phyloP scores from a whole-genome alignment of 2,888 invertebrate species.

The Ophion obscuratus region DNA sequence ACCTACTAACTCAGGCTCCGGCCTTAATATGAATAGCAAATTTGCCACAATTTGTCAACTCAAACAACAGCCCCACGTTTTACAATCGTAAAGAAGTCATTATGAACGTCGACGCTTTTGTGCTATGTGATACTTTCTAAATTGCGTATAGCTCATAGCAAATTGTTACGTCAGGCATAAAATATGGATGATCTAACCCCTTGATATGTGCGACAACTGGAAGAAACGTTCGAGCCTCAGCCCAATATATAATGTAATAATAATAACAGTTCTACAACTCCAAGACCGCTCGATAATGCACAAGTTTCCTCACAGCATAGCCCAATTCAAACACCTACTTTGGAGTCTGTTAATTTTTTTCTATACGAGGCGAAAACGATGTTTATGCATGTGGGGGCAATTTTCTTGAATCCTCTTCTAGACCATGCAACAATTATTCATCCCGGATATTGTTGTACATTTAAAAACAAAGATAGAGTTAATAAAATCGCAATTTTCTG shows the following conservation, averaged over 20 bases:
- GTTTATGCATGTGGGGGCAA: background rate
- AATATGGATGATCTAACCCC: background rate
- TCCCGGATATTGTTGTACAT: no score
- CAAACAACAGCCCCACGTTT: background rate
- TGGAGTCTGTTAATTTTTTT: background rate
- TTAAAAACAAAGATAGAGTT: no score
- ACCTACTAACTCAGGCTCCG: no score
- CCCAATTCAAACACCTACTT: background rate
- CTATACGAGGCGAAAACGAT: background rate
- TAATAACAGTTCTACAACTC: slow-evolving; percentile 15
- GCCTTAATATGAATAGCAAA: background rate
- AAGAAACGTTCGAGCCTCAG: slow-evolving; percentile 31
- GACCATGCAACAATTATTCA: no score
- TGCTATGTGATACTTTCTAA: background rate
- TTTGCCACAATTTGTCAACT: background rate
- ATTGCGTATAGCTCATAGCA: background rate
- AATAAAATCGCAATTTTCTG: no score
- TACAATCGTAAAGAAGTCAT: slow-evolving; percentile 25
- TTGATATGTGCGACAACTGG: background rate
- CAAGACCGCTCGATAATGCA: slow-evolving; percentile 28
- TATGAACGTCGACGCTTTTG: slow-evolving; percentile 2
- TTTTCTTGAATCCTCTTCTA: no score
- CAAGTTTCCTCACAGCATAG: slow-evolving; percentile 24
- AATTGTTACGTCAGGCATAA: background rate
- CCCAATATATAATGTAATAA: slow-evolving; percentile 37